phyloP scores from a whole-genome alignment of 2,113 vertebrate genomes.

The Ptyas mucosa region DNA sequence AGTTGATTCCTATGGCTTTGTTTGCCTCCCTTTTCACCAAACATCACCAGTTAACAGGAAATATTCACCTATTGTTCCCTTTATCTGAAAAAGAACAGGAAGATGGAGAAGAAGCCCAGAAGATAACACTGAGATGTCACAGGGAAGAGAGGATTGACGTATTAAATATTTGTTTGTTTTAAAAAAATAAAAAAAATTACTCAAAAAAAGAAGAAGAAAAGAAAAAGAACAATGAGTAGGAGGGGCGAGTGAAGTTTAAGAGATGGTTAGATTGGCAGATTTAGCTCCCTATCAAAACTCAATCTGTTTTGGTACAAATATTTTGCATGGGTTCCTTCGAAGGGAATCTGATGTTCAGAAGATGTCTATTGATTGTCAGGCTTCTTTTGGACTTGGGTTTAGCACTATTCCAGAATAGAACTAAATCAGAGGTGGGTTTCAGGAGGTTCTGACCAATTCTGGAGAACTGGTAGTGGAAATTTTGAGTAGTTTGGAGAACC shows the following conservation, averaged over 20 bases:
- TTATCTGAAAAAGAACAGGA: background rate
- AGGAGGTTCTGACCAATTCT: too few relatives aligned
- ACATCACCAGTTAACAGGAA: background rate
- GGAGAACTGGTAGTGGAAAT: too few relatives aligned
- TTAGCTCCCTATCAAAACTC: background rate
- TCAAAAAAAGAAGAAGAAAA: too few relatives aligned
- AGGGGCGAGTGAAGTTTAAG: background rate
- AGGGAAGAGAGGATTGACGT: too few relatives aligned
- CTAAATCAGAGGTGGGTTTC: background rate
- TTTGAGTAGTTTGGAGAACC: too few relatives aligned
- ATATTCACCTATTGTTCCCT: background rate
- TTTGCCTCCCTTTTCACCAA: background rate
- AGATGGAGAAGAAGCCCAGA: too few relatives aligned
- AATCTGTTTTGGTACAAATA: background rate
- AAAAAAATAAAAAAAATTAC: too few relatives aligned
- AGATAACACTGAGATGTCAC: too few relatives aligned
- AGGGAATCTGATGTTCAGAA: background rate
- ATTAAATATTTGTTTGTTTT: too few relatives aligned
- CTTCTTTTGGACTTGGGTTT: background rate
- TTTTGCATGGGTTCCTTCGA: background rate
- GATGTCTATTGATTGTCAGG: background rate
- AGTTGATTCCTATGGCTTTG: background rate
- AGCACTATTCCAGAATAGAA: background rate
- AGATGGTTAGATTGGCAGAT: background rate
- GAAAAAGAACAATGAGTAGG: background rate